These are phyloP conservation scores for Cervus canadensis DNA, from an alignment of 2,113 vertebrate species.

Conservation along the genomic window DNA sequence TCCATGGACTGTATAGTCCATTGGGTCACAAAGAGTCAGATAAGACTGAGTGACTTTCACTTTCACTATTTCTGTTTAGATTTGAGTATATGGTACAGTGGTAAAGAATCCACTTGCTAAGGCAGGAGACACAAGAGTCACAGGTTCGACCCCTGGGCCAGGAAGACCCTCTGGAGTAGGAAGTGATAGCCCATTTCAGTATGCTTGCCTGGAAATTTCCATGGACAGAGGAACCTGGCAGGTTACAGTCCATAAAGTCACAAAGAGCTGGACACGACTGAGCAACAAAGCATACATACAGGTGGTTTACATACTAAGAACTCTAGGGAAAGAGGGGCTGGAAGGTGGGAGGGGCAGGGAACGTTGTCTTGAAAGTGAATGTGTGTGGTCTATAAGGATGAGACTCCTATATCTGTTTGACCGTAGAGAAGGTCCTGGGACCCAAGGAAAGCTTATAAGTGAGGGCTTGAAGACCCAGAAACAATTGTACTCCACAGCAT, in stretches of 20 bases:
- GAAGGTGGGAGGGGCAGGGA: rapidly evolving
- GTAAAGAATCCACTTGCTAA: background rate
- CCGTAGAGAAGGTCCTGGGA: background rate
- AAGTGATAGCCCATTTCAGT: background rate
- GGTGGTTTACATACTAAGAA: background rate
- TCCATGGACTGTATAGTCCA: background rate
- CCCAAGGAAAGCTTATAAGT: background rate
- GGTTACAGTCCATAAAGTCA: background rate
- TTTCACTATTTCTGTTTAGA: background rate
- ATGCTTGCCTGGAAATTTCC: background rate
- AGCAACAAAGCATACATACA: background rate
- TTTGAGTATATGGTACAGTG: background rate
- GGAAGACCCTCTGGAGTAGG: background rate
- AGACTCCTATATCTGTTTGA: background rate
- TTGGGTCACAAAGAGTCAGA: background rate
- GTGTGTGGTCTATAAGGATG: background rate
- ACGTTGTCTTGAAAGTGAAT: background rate
- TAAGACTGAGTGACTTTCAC: background rate
- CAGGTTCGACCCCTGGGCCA: background rate
- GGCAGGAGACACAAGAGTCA: background rate
- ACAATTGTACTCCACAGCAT: too few species aligned
- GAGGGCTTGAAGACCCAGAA: background rate
- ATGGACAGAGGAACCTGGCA: background rate
- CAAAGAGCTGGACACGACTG: background rate
- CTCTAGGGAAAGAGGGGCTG: background rate